These are phyloP conservation scores for Odontothrips loti DNA, from an alignment of 2,888 invertebrate species.

Conservation along the genomic window DNA sequence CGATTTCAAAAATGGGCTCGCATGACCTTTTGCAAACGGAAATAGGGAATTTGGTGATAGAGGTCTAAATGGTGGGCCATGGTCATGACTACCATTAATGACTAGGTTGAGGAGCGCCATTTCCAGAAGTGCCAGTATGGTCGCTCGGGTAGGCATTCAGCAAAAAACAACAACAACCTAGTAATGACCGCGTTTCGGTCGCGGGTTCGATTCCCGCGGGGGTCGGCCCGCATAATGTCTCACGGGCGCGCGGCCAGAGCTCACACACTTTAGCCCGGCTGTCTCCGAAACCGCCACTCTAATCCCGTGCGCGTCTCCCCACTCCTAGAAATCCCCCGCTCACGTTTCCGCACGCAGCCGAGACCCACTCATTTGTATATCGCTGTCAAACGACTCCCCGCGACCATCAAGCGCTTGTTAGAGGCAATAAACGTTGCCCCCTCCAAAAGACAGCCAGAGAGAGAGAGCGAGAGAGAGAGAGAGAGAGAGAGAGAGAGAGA, in stretches of 20 bases:
- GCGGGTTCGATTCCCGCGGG: neutral
- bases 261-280: neutral
- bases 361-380: conserved; percentile 7
- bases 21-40: too few species aligned
- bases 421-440: conserved; percentile 3
- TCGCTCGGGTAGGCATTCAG: too few species aligned
- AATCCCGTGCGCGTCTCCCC: too few species aligned
- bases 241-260: neutral
- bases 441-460: neutral
- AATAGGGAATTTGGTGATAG: too few species aligned
- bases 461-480: too few species aligned
- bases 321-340: neutral
- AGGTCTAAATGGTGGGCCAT: too few species aligned
- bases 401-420: conserved; percentile 14
- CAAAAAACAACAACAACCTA: too few species aligned
- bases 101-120: neutral
- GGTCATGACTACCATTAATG: too few species aligned
- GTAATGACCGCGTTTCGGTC: too few species aligned
- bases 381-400: neutral
- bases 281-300: neutral
- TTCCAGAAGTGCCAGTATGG: too few species aligned
- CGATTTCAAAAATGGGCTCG: too few species aligned
- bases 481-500: too few species aligned
- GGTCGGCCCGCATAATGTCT: neutral
- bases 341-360: neutral